Conservation (phyloP, 2,113 vertebrate genomes). For the Neopipo cinnamomea region DNA sequence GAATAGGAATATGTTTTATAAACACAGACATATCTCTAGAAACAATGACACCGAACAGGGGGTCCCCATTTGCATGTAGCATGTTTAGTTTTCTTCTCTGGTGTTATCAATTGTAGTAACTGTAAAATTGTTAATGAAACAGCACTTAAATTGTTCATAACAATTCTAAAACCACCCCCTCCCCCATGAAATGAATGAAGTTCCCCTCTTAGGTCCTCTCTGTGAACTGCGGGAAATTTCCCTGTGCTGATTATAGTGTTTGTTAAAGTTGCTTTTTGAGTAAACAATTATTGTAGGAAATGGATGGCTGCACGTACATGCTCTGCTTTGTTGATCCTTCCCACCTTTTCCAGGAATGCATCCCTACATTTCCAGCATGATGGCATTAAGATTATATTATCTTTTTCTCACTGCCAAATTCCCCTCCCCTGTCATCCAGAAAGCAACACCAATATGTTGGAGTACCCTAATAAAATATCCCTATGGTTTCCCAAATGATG, state of each 20-base stretch:
- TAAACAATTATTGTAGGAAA: not conserved
- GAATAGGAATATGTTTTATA: not conserved
- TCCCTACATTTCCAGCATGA: not conserved
- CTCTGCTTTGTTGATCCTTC: not conserved
- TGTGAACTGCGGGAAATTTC: not conserved
- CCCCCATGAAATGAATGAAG: not conserved
- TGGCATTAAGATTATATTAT: not conserved
- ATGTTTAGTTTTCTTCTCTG: not conserved
- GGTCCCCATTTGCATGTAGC: not conserved
- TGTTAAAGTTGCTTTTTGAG: not conserved
- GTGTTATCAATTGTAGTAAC: not conserved
- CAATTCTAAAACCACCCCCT: not conserved
- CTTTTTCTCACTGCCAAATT: not conserved
- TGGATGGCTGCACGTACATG: accelerated
- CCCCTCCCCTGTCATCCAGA: not conserved
- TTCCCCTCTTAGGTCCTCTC: not conserved
- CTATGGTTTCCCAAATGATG: not conserved
- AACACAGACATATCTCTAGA: not conserved
- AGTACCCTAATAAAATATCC: not conserved
- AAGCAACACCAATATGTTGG: not conserved
- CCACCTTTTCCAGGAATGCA: not conserved
- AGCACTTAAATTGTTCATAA: not conserved
- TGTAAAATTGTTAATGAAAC: not conserved
- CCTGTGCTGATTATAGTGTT: not conserved
- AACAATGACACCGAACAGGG: not conserved